A percentile compares a stretch with the other conserved stretches of the same genome.
These are phyloP conservation scores for Eupithecia dodoneata DNA, from an alignment of 2,888 invertebrate species.

Conservation along the genomic window DNA sequence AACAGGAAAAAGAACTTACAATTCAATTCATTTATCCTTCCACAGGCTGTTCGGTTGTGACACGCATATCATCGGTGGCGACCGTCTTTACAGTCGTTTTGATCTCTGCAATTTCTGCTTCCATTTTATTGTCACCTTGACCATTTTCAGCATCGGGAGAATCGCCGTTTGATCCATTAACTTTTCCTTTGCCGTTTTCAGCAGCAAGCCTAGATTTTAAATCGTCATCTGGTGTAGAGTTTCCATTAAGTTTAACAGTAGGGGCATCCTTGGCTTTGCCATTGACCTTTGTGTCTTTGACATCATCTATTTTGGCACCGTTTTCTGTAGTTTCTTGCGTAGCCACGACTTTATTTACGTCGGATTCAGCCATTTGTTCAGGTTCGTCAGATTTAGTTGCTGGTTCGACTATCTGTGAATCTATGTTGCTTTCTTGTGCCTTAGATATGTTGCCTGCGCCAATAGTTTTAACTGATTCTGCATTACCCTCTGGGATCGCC, in stretches of 20 bases:
- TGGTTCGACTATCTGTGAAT: constrained; percentile 38
- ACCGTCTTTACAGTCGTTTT: constrained; percentile 80
- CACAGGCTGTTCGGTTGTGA: constrained; percentile 78
- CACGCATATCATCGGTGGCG: constrained; percentile 74
- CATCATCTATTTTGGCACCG: constrained; percentile 50
- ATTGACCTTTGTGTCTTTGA: constrained; percentile 66
- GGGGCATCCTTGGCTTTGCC: constrained; percentile 70
- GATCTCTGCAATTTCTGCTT: constrained; percentile 72
- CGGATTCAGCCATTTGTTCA: constrained; percentile 43
- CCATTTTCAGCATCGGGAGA: constrained; percentile 60
- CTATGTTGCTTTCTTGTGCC: constrained; percentile 36
- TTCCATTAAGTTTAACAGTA: constrained; percentile 65
- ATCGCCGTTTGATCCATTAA: constrained; percentile 63
- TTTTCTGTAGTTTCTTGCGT: constrained; percentile 40
- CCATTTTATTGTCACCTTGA: constrained; percentile 69
- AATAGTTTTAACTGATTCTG: constrained; percentile 27
- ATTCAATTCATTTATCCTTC: constrained; percentile 75
- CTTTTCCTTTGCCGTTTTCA: constrained; percentile 64
- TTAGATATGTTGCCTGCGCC: constrained; percentile 17
- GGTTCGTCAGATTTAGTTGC: constrained; percentile 25
- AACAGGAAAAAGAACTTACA: not conserved
- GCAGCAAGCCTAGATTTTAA: constrained; percentile 69
- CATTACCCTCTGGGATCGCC: constrained; percentile 22
- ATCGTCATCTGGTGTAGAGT: constrained; percentile 65
- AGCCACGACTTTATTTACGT: constrained; percentile 31